These are phyloP conservation scores for Oligia strigilis DNA, from an alignment of 2,888 invertebrate species.

Conservation along the genomic window DNA sequence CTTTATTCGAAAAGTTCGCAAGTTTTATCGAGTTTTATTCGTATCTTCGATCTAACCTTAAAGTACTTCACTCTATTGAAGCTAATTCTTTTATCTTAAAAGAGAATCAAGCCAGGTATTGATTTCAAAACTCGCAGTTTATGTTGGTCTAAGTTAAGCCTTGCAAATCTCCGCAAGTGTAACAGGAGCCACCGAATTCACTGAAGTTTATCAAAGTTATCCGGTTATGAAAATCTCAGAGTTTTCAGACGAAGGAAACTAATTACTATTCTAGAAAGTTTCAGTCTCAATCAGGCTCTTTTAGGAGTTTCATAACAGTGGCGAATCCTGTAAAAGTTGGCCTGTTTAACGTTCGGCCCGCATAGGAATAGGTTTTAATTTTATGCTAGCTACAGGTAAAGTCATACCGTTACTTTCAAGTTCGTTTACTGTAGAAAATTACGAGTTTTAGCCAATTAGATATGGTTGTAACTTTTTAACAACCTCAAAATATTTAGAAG, in stretches of 20 bases:
- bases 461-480: constrained; percentile 12
- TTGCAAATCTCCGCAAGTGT: constrained; percentile 56
- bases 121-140: constrained; percentile 55
- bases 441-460: constrained; percentile 13
- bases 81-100: constrained; percentile 54
- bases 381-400: constrained; percentile 60
- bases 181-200: constrained; percentile 65
- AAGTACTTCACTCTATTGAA: constrained; percentile 61
- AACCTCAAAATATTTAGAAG: constrained; percentile 1
- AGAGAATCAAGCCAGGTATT: constrained; percentile 48
- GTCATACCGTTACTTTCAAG: constrained; percentile 40
- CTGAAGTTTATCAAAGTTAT: constrained; percentile 74
- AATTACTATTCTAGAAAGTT: constrained; percentile 79
- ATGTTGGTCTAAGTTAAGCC: constrained; percentile 51
- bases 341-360: constrained; percentile 65
- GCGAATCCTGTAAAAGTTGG: constrained; percentile 59
- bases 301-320: constrained; percentile 66
- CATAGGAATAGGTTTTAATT: constrained; percentile 67
- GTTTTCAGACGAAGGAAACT: constrained; percentile 74
- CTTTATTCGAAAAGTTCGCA: constrained; percentile 76
- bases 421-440: constrained; percentile 27
- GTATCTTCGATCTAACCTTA: constrained; percentile 65
- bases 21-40: constrained; percentile 71
- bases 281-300: constrained; percentile 72
- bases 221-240: constrained; percentile 75